Conservation (phyloP, 2,113 vertebrate species). For the Furnarius figulus region DNA sequence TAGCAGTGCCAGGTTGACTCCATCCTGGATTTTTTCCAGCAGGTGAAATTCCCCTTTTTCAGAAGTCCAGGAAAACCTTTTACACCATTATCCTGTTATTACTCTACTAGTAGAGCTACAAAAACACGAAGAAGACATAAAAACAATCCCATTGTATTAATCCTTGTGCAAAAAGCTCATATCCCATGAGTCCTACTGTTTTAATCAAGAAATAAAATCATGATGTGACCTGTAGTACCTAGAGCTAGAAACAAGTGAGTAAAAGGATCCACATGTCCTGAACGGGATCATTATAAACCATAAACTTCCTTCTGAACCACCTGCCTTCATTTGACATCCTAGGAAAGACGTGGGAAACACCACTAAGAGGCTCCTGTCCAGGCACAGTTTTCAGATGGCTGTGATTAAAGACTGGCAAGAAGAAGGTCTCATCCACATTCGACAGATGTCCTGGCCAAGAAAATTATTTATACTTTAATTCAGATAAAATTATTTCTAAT, state of each 20-base stretch:
- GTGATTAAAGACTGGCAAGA: neutral
- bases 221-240: neutral
- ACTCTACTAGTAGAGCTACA: neutral
- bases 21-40: neutral
- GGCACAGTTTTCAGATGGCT: neutral
- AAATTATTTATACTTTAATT: neutral
- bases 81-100: accelerated
- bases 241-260: neutral
- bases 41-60: neutral
- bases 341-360: neutral
- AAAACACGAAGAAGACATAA: neutral
- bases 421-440: neutral
- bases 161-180: neutral
- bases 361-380: neutral
- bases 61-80: neutral
- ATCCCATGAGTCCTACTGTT: accelerated
- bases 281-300: neutral
- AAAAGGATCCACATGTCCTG: neutral
- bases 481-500: neutral
- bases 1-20: neutral
- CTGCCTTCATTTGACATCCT: neutral
- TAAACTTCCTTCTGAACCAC: neutral
- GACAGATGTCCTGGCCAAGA: neutral
- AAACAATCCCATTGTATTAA: neutral
- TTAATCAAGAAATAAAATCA: neutral